Conservation (phyloP, 1,140 invertebrate genomes). For the Drosophila tani region DNA sequence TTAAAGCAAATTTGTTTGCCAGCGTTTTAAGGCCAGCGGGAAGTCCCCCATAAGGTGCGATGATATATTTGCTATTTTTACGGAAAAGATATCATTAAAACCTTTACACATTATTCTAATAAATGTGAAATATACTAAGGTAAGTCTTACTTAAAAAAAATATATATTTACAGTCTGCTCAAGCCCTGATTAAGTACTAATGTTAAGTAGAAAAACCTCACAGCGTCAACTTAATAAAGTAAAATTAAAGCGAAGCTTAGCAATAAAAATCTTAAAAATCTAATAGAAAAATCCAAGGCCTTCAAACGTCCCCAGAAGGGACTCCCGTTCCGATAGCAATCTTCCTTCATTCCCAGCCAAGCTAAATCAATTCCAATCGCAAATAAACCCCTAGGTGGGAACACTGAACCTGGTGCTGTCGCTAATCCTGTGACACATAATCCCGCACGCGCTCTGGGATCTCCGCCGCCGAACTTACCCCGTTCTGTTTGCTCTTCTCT, state of each 20-base stretch:
- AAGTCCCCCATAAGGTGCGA: background rate
- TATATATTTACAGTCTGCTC: too few species aligned
- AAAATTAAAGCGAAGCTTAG: too few species aligned
- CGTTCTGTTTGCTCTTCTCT: conserved; percentile 25
- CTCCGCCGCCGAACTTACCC: conserved; percentile 27
- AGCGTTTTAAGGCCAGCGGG: conserved; percentile 19
- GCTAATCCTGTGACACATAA: conserved; percentile 68
- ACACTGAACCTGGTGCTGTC: conserved; percentile 26
- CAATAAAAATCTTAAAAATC: background rate
- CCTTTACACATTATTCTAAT: background rate
- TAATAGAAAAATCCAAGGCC: background rate
- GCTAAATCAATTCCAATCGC: conserved; percentile 26
- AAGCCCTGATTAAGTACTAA: background rate
- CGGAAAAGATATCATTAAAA: background rate
- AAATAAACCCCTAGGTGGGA: conserved; percentile 26
- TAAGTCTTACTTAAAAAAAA: too few species aligned
- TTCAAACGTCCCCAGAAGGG: too few species aligned
- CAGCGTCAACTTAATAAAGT: too few species aligned
- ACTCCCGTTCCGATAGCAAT: conserved; percentile 10
- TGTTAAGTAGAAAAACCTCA: background rate
- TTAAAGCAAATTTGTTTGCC: conserved; percentile 35
- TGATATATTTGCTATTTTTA: too few species aligned
- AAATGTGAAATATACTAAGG: background rate
- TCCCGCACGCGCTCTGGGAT: conserved; percentile 51
- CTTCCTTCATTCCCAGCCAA: conserved; percentile 1